phyloP scores from a whole-genome alignment of 2,797 vertebrate genomes.

The Tragelaphus oryx region DNA sequence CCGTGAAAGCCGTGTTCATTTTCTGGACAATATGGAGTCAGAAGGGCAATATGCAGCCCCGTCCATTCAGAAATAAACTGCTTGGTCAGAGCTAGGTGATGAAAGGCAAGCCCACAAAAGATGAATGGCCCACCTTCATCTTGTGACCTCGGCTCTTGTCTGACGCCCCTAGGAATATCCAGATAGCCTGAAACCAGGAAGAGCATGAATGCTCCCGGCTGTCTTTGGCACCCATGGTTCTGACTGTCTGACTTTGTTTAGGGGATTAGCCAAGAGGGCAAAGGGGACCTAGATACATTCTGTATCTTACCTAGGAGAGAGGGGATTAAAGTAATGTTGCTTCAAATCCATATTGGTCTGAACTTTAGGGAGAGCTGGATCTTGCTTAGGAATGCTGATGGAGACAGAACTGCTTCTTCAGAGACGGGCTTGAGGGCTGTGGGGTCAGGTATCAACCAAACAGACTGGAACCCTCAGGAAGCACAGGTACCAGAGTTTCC shows the following conservation, averaged over 20 bases:
- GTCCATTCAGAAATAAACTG: neutral
- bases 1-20: too few relatives aligned
- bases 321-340: neutral
- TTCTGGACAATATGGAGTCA: neutral
- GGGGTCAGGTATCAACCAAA: neutral
- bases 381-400: neutral
- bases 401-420: neutral
- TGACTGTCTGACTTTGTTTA: neutral
- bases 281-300: neutral
- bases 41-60: neutral
- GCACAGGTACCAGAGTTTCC: neutral
- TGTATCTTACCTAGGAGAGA: neutral
- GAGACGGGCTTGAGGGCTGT: accelerated
- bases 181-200: accelerated
- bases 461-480: neutral
- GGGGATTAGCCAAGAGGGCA: neutral
- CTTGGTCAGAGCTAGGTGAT: neutral
- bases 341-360: neutral
- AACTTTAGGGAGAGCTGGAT: neutral
- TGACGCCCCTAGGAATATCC: accelerated
- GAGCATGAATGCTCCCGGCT: accelerated
- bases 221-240: neutral
- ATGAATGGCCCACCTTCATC: neutral
- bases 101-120: neutral
- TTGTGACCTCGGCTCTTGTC: accelerated